A percentile compares a stretch with the other conserved stretches of the same genome.
These are phyloP conservation scores for Guaruba guarouba DNA, from an alignment of 2,113 vertebrate species.

Conservation along the genomic window DNA sequence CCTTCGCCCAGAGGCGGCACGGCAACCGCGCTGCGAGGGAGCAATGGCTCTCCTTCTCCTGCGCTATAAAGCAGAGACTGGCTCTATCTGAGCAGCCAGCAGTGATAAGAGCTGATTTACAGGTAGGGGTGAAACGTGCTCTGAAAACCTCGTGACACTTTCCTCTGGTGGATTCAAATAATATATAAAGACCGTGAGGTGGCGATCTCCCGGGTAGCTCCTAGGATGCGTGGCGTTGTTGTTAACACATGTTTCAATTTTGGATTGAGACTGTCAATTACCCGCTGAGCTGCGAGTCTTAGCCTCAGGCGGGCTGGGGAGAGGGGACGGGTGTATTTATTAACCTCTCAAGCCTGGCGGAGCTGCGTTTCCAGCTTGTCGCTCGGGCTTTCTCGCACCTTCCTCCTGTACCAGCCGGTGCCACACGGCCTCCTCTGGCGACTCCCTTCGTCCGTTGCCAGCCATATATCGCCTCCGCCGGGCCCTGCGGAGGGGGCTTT, in stretches of 20 bases:
- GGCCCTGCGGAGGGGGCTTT: neutral
- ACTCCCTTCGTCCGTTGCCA: neutral
- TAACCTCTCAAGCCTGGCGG: slow-evolving; percentile 44
- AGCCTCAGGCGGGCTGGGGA: slow-evolving; percentile 57
- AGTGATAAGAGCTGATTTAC: slow-evolving; percentile 28
- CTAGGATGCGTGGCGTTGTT: slow-evolving; percentile 62
- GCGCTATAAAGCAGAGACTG: neutral
- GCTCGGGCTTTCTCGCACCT: neutral
- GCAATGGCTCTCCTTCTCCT: neutral
- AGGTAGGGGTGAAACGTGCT: slow-evolving; percentile 45
- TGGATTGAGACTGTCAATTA: slow-evolving; percentile 73
- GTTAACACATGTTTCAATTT: slow-evolving; percentile 74
- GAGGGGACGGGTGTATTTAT: slow-evolving; percentile 55
- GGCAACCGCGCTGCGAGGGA: neutral
- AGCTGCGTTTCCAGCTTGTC: neutral
- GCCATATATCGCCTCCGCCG: neutral
- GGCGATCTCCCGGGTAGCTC: slow-evolving; percentile 66
- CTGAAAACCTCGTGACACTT: slow-evolving; percentile 43
- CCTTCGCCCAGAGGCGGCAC: neutral
- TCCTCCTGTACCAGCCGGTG: neutral
- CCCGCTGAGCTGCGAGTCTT: slow-evolving; percentile 67
- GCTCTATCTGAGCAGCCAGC: neutral
- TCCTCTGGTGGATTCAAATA: slow-evolving; percentile 49
- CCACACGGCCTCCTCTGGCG: neutral
- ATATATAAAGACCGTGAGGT: slow-evolving; percentile 64